Evolutionary conservation across 2,888 invertebrate species (phyloP).

Genomic region (Dastarcus helophoroides): DNA sequence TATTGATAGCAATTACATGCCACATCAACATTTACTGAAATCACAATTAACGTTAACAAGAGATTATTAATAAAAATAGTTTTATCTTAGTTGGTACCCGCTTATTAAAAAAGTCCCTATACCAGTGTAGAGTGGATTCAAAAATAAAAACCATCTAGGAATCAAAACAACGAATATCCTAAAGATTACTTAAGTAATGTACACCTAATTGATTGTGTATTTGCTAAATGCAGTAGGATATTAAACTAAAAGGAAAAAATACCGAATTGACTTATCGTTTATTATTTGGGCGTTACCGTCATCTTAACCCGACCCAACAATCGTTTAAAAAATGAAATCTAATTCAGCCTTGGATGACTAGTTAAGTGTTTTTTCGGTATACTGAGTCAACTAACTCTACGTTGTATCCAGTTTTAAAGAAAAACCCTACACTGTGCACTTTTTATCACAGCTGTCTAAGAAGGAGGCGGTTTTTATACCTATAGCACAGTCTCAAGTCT

Average conservation of each 20-base stretch:
- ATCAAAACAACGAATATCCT: too few relatives aligned
- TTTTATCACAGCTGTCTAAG: constrained; percentile 10
- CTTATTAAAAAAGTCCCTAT: constrained; percentile 23
- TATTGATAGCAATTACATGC: too few relatives aligned
- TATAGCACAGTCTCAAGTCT: constrained; percentile 10
- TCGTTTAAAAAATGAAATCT: too few relatives aligned
- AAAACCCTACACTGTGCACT: constrained; percentile 25
- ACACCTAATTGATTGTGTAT: too few relatives aligned
- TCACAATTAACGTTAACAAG: constrained; percentile 29
- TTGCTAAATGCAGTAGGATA: too few relatives aligned
- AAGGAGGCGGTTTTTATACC: neutral
- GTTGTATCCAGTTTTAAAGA: constrained; percentile 7
- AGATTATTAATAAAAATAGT: constrained; percentile 32
- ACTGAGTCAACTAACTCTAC: constrained; percentile 11
- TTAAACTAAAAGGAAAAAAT: too few relatives aligned
- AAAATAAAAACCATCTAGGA: constrained; percentile 13
- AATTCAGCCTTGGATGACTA: constrained; percentile 13
- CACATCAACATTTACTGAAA: too few relatives aligned
- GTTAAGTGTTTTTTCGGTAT: constrained; percentile 12
- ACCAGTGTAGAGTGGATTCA: constrained; percentile 23
- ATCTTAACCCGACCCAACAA: too few relatives aligned
- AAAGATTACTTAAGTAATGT: too few relatives aligned
- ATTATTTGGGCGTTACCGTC: too few relatives aligned
- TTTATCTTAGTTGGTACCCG: constrained; percentile 29
- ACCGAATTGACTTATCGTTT: constrained; percentile 14